Base-by-base conservation (phyloP, 2,888 invertebrate genomes). In the Drosophila anceps region DNA sequence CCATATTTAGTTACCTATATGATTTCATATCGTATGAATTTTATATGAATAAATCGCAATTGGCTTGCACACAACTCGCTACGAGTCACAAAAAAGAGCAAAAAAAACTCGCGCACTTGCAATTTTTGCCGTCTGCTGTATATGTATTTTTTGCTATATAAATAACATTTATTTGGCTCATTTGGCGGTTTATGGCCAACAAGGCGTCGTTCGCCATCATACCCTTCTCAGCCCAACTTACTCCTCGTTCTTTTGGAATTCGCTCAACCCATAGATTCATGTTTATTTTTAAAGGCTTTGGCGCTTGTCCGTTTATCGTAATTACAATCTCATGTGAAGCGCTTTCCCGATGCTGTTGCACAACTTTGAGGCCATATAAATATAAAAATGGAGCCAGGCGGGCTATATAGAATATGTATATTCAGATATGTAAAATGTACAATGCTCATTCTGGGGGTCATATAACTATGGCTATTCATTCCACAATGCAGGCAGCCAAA, bases 91-190 rank as follows among this genome's bases (percentile, higher is more conserved):
- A 43, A 50, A 39, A 48, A 51, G 33, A 12, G 41, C n/a, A n/a
- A 48, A 62, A 39, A 18, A 51, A 68, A 62, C 53, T 74, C 81
- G 73, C 72, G 51, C 67, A 75, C 81, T 85, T 79, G 82, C 84
- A 84, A 70, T 73, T 79, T 73, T 72, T 84, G 69, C 69, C 54
- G 53, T 65, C 69, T 75, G 64, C 60, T 59, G 48, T 48, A 54
- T 61, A 54, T 53, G 54, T 61, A 7, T n/a, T 24, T 39, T 37
- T 18, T 55, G 29, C 13, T 78, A 67, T 88, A 90, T 84, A 89
- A 90, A 90, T 88, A 90, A 87, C 88, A 87, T 90, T 87, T 87
- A 87, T 90, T 90, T 87, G 87, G 87, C 90, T 87, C 87, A 89
- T 89, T 90, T 90, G 90, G 84, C 87, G 78, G 89, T 81, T 90